These are phyloP conservation scores for Aphelocoma californica DNA, from an alignment of 2,797 vertebrate species.

Conservation along the genomic window DNA sequence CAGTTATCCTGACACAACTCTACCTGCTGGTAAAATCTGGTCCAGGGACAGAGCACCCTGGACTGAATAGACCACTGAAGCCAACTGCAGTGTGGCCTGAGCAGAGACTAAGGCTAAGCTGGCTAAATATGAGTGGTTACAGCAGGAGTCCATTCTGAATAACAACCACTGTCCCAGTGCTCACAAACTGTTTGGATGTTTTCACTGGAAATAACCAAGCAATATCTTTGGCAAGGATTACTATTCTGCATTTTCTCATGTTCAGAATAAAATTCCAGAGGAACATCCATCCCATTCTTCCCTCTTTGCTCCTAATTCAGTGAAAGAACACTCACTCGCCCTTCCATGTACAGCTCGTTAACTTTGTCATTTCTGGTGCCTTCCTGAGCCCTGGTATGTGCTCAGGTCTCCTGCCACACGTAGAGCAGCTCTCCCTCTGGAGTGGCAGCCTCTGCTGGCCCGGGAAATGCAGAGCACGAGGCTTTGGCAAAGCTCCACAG, in stretches of 20 bases:
- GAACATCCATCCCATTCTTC: background rate
- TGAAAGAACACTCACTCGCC: background rate
- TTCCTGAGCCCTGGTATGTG: rapidly evolving
- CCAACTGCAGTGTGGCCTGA: background rate
- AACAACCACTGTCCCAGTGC: background rate
- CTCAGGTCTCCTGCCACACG: background rate
- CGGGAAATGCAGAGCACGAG: background rate
- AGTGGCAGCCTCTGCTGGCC: background rate
- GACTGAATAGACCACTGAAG: background rate
- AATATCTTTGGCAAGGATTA: background rate
- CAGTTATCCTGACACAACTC: background rate
- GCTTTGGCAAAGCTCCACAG: background rate
- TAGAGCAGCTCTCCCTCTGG: background rate
- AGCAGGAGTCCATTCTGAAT: background rate
- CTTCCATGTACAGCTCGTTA: background rate
- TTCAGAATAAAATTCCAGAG: background rate
- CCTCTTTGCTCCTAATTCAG: background rate
- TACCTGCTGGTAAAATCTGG: background rate
- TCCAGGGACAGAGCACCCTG: background rate
- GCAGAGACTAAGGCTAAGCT: background rate
- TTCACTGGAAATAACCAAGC: background rate
- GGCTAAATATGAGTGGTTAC: background rate
- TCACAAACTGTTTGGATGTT: background rate
- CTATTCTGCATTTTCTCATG: background rate
- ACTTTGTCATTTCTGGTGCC: background rate